These are phyloP conservation scores for Rhinopithecus roxellana DNA, from an alignment of 2,113 vertebrate species.

Conservation along the genomic window DNA sequence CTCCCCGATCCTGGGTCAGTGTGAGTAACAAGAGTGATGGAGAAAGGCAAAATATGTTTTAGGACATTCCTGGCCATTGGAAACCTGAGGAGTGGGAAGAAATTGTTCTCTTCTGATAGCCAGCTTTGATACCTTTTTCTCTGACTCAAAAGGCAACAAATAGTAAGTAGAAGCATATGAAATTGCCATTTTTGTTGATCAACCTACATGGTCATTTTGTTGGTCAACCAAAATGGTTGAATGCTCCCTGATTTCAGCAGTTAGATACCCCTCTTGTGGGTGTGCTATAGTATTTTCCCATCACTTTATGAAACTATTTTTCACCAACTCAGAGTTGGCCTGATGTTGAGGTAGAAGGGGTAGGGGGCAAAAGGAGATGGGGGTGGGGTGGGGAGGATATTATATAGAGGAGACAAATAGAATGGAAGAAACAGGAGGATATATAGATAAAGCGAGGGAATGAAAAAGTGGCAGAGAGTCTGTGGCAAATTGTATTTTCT, in stretches of 20 bases:
- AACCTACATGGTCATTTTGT: too few relatives aligned
- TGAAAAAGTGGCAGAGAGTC: neutral
- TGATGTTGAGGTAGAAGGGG: neutral
- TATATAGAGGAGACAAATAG: neutral
- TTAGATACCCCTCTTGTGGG: neutral
- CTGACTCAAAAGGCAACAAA: neutral
- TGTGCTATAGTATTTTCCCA: neutral
- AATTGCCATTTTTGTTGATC: neutral
- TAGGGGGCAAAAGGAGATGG: neutral
- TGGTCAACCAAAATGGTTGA: neutral
- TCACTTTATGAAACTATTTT: neutral
- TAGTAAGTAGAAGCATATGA: neutral
- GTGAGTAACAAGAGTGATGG: neutral
- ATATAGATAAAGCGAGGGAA: constrained; percentile 4
- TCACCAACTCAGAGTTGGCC: neutral
- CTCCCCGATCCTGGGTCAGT: neutral
- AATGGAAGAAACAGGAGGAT: constrained; percentile 25
- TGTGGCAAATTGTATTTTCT: neutral
- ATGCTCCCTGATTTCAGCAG: neutral
- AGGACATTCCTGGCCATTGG: neutral
- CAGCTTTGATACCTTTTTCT: neutral
- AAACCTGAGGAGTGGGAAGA: neutral
- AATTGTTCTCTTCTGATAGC: neutral
- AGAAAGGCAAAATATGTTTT: constrained; percentile 5
- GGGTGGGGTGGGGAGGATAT: neutral